Evolutionary conservation across 2,797 vertebrate species (phyloP).

Genomic region (Hipposideros larvatus): DNA sequence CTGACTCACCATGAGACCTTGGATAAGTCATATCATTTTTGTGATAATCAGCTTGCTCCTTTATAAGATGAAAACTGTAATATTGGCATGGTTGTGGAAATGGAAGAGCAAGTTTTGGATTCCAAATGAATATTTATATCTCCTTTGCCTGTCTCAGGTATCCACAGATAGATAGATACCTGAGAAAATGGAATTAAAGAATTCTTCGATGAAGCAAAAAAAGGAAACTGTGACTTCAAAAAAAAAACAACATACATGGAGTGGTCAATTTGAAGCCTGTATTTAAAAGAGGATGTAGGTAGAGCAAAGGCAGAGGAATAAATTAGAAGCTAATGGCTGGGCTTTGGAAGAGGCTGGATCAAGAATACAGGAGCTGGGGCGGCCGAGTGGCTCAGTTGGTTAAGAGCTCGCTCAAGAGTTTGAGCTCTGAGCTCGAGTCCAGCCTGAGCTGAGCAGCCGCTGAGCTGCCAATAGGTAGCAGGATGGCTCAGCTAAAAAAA

Average conservation of each 20-base stretch:
- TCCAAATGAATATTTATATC: neutral
- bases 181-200: conserved; percentile 67
- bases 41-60: neutral
- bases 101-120: neutral
- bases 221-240: neutral
- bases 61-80: neutral
- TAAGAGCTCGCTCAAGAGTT: too few species aligned
- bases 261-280: neutral
- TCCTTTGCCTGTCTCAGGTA: neutral
- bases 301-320: neutral
- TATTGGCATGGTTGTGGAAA: neutral
- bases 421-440: too few species aligned
- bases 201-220: conserved; percentile 29
- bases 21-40: neutral
- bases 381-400: too few species aligned
- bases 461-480: too few species aligned
- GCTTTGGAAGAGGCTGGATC: neutral
- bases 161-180: neutral
- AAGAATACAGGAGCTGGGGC: neutral
- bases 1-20: neutral
- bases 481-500: too few species aligned
- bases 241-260: neutral
- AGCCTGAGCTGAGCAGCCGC: too few species aligned
- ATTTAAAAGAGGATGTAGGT: neutral
- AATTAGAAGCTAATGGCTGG: neutral